phyloP scores from a whole-genome alignment of 2,888 invertebrate genomes.

The Xestia c-nigrum region DNA sequence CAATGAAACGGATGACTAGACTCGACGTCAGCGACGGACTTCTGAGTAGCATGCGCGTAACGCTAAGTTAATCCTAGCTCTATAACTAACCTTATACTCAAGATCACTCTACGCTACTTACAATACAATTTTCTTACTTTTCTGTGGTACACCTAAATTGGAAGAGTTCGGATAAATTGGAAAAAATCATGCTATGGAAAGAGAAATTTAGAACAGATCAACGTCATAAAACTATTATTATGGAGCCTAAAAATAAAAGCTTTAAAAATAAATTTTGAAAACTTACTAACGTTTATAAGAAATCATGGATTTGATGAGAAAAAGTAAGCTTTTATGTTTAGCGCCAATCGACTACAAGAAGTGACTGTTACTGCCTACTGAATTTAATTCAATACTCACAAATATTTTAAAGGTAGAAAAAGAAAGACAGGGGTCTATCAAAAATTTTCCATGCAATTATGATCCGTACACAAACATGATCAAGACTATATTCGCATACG shows the following conservation, averaged over 20 bases:
- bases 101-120: conserved; percentile 68
- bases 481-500: conserved; percentile 41
- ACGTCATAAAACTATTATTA: conserved; percentile 36
- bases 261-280: conserved; percentile 37
- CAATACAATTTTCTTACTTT: conserved; percentile 45
- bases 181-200: conserved; percentile 69
- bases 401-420: conserved; percentile 42
- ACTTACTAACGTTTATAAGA: conserved; percentile 9
- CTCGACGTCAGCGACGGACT: conserved; percentile 51
- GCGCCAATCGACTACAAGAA: conserved; percentile 40
- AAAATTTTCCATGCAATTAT: conserved; percentile 68
- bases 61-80: conserved; percentile 64
- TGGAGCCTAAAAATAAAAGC: conserved; percentile 58
- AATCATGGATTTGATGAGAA: conserved; percentile 14
- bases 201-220: conserved; percentile 42
- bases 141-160: conserved; percentile 51
- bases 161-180: conserved; percentile 58
- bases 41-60: conserved; percentile 74
- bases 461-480: conserved; percentile 57
- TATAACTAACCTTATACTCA: conserved; percentile 61
- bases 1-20: conserved; percentile 67
- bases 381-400: conserved; percentile 49
- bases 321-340: conserved; percentile 58
- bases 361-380: conserved; percentile 37
- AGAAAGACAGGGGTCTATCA: conserved; percentile 51